phyloP scores from a whole-genome alignment of 1,140 invertebrate genomes.

The Caenorhabditis remanei region DNA sequence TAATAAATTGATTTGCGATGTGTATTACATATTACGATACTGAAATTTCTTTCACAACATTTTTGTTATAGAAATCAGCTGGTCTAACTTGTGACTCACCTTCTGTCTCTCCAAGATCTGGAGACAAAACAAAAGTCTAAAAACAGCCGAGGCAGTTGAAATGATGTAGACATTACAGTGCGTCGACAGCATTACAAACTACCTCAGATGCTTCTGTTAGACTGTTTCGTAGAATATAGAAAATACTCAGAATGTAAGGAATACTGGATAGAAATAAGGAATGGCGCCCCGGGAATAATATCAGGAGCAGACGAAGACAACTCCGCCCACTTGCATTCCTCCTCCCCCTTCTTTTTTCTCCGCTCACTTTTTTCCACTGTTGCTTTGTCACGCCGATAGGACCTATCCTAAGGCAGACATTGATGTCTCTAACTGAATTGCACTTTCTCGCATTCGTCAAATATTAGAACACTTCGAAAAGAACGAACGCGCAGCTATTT shows the following conservation, averaged over 20 bases:
- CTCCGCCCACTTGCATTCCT: slow-evolving; percentile 4
- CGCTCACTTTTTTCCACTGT: not conserved
- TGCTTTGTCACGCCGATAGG: slow-evolving; percentile 26
- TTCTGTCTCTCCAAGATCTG: not conserved
- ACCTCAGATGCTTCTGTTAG: slow-evolving; percentile 35
- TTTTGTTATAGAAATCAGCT: not conserved
- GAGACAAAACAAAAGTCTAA: not conserved
- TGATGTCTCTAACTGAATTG: slow-evolving; percentile 32
- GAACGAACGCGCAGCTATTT: slow-evolving; percentile 25
- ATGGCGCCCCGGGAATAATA: not conserved
- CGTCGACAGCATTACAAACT: slow-evolving; percentile 46
- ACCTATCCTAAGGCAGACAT: slow-evolving; percentile 28
- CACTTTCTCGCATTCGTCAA: slow-evolving; percentile 39
- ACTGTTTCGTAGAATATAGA: not conserved
- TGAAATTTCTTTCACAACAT: no score
- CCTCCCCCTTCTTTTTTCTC: not conserved
- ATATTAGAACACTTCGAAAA: slow-evolving; percentile 40
- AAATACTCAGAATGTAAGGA: not conserved
- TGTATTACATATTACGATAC: no score
- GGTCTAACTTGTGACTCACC: not conserved
- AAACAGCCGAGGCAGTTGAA: slow-evolving; percentile 46
- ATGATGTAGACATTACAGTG: slow-evolving; percentile 24
- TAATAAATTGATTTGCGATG: no score
- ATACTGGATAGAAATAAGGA: not conserved
- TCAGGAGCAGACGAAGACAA: not conserved